Evolutionary conservation across 2,797 vertebrate genomes (phyloP), one percentile per base, ranked within the genome.

Genomic region (Falco cherrug): DNA sequence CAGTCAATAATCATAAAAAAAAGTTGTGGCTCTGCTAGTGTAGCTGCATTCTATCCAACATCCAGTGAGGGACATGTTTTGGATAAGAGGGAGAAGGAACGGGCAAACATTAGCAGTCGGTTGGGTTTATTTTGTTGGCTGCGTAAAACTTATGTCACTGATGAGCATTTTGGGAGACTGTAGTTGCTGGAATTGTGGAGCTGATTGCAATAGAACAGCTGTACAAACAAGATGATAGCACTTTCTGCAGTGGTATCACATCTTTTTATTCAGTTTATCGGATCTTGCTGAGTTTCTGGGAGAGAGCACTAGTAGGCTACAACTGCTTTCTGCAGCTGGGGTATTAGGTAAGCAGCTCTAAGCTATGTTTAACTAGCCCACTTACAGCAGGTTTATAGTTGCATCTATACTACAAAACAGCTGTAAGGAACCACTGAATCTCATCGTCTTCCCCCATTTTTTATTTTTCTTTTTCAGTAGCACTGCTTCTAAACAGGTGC

Each of bases 151-250:
- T 41, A 20, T 21, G n/a, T 50, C n/a, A 19, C 73, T 35, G 48
- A 21, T 57, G 56, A 70, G 43, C 39, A 7, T 93, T 80, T 88
- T 0, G 3, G 48, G 43, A 60, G 13, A 26, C 7, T 43, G 2
- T 7, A 1, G 6, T 21, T 2, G 1, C 43, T 39, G 76, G 22
- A 78, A 11, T 78, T 45, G 7, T 0, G 0, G 33, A 70, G 45
- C 50, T n/a, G 26, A 33, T 51, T 57, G 37, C 47, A 20, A 7
- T 82, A 10, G 13, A 75, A 33, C 48, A 79, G 77, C 76, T 70
- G 33, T 57, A 59, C 61, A 60, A 37, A 59, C n/a, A n/a, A 43
- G 56, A 4, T 33, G 33, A 47, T 22, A 9, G n/a, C 12, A 5
- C 17, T 88, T 83, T 35, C 41, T 77, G 10, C 22, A 11, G 29